Evolutionary conservation across 2,797 vertebrate species (phyloP).

Genomic region (Spinus pinus): DNA sequence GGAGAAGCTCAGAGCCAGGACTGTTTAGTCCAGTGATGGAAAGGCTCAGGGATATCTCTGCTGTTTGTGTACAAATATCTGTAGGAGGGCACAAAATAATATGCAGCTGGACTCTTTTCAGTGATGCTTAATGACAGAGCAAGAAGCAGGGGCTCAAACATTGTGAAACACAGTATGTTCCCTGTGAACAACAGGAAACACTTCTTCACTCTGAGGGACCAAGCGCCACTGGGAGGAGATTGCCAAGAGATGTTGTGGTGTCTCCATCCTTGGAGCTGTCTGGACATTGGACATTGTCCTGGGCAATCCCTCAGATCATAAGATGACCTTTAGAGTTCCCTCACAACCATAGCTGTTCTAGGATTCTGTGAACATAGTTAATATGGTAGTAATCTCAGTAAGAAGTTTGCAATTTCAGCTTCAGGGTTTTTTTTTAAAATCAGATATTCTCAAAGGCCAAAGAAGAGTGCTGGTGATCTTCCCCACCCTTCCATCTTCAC

Average conservation of each 20-base stretch:
- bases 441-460: background rate
- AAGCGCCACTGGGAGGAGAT: background rate
- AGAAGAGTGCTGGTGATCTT: background rate
- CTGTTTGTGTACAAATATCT: background rate
- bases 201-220: background rate
- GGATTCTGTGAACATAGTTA: background rate
- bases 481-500: background rate
- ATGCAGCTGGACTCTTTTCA: background rate
- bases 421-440: background rate
- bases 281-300: background rate
- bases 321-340: background rate
- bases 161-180: background rate
- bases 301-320: background rate
- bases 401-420: background rate
- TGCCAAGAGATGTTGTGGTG: background rate
- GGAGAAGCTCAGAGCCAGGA: background rate
- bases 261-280: background rate
- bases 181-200: background rate
- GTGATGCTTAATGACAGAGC: background rate
- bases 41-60: background rate
- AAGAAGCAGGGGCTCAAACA: background rate
- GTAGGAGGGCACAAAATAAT: background rate
- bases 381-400: background rate
- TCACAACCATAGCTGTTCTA: background rate
- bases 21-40: background rate